Percentiles rank a stretch among this genome's conserved stretches.
These are phyloP conservation scores for Drosophila sturtevanti DNA, from an alignment of 1,140 invertebrate genomes.

Conservation along the genomic window DNA sequence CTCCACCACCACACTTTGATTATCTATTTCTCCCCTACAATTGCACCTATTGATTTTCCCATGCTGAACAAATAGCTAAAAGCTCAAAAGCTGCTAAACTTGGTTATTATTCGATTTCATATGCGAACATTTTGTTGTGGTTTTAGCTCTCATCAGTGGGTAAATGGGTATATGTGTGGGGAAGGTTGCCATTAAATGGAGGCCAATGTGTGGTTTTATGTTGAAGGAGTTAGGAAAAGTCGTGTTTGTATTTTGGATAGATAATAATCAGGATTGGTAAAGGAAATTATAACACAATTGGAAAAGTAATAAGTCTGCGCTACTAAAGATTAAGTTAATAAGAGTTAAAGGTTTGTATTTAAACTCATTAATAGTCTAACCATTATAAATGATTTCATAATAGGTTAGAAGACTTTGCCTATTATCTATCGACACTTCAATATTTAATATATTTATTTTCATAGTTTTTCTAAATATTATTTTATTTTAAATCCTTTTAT, in stretches of 20 bases:
- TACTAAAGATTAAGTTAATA: too few species aligned
- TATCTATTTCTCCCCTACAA: constrained; percentile 33
- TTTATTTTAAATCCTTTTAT: too few species aligned
- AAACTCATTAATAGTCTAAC: too few species aligned
- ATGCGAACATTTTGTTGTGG: constrained; percentile 22
- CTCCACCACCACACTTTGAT: constrained; percentile 45
- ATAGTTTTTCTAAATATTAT: too few species aligned
- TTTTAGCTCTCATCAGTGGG: constrained; percentile 28
- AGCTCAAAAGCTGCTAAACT: constrained; percentile 32
- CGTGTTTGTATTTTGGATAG: background rate
- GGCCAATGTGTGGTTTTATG: constrained; percentile 16
- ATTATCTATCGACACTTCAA: too few species aligned
- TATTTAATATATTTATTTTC: too few species aligned
- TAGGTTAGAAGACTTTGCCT: too few species aligned
- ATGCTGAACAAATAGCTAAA: constrained; percentile 60
- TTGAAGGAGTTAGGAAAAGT: background rate
- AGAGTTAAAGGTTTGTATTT: too few species aligned
- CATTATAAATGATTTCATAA: too few species aligned
- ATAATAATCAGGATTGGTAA: constrained; percentile 10
- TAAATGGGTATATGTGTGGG: constrained; percentile 25
- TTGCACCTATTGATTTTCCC: constrained; percentile 75
- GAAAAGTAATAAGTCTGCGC: background rate
- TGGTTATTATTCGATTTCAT: background rate
- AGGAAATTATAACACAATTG: background rate
- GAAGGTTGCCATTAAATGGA: constrained; percentile 36